Conservation (phyloP, 1,140 invertebrate genomes). For the Cardiocondyla obscurior region DNA sequence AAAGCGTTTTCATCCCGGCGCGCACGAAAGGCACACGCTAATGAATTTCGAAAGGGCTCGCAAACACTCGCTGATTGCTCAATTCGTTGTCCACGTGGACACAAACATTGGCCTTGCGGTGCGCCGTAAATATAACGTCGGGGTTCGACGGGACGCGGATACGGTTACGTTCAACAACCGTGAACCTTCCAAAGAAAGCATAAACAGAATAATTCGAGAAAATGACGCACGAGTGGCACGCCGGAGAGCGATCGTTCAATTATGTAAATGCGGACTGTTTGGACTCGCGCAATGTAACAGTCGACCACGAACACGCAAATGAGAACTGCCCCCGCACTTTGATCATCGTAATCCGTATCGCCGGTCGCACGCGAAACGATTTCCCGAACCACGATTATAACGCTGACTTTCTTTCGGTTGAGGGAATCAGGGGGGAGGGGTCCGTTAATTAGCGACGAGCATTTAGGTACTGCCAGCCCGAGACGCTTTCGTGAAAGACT, state of each 20-base stretch:
- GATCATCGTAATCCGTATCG: too few relatives aligned
- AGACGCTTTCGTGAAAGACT: background rate
- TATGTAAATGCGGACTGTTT: background rate
- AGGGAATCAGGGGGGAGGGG: background rate
- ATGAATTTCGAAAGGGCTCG: constrained; percentile 65
- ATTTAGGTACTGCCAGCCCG: background rate
- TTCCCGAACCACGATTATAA: background rate
- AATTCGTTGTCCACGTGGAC: constrained; percentile 41
- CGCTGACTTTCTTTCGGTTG: background rate
- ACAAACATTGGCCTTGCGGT: constrained; percentile 53
- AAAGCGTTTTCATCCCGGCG: constrained; percentile 21
- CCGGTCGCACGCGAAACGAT: background rate
- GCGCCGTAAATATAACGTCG: constrained; percentile 32
- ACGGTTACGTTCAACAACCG: background rate
- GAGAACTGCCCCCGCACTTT: background rate
- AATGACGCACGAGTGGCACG: background rate
- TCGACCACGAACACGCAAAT: background rate
- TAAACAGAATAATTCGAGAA: constrained; percentile 8
- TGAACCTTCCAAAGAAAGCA: background rate
- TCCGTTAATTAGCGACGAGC: constrained; percentile 21
- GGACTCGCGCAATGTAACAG: background rate
- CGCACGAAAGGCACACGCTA: constrained; percentile 59
- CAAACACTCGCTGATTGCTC: constrained; percentile 66
- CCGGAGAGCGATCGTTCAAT: background rate
- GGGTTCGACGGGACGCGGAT: background rate